These are phyloP conservation scores for Musca vetustissima DNA, from an alignment of 1,140 invertebrate species.

Conservation along the genomic window DNA sequence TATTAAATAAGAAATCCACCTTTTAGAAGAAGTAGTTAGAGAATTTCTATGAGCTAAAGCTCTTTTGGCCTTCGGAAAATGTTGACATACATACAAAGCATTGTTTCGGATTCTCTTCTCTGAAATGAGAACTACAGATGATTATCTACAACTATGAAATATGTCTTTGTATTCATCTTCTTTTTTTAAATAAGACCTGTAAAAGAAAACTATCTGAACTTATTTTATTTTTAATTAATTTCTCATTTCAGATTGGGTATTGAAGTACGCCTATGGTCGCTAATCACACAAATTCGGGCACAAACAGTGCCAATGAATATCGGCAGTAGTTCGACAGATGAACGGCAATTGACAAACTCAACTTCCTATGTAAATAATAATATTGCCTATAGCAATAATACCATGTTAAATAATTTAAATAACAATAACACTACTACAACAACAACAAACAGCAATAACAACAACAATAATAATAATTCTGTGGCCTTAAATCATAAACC, in stretches of 20 bases:
- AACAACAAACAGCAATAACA: conserved; percentile 31
- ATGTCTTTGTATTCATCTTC: too few species aligned
- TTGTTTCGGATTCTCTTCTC: too few species aligned
- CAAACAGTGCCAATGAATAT: conserved; percentile 7
- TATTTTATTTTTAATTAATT: neutral
- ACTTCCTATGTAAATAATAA: conserved; percentile 13
- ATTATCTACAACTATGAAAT: too few species aligned
- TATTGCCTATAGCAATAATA: conserved; percentile 29
- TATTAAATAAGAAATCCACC: too few species aligned
- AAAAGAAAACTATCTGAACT: neutral
- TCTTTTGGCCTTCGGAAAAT: too few species aligned
- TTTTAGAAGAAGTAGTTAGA: too few species aligned
- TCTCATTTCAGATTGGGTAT: conserved; percentile 42
- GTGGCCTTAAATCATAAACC: conserved; percentile 26
- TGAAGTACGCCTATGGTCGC: conserved; percentile 51
- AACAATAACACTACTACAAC: conserved; percentile 25
- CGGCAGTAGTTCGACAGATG: neutral
- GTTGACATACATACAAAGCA: too few species aligned
- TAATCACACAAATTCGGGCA: conserved; percentile 47
- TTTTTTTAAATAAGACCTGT: neutral
- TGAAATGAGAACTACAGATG: too few species aligned
- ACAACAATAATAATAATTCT: conserved; percentile 26
- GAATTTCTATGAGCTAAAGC: too few species aligned
- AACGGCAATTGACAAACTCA: conserved; percentile 10
- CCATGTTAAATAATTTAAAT: conserved; percentile 10